Percentiles rank a stretch among this genome's conserved stretches.
Evolutionary conservation across 2,888 invertebrate genomes (phyloP).

Genomic region (Ditylenchus weischeri): DNA sequence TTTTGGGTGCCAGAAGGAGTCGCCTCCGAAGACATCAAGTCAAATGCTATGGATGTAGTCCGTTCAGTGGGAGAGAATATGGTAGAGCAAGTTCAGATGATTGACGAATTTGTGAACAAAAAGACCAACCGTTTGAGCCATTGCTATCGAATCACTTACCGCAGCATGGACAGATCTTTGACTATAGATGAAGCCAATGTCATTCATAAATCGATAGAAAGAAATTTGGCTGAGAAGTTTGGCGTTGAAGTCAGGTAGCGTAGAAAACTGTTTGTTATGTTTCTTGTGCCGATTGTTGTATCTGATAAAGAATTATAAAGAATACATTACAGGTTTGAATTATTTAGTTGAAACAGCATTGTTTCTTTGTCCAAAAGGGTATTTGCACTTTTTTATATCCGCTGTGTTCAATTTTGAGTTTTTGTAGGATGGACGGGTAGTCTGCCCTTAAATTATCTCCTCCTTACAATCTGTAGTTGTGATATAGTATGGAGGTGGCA

Average conservation of each 20-base stretch:
- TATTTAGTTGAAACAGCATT: too few relatives aligned
- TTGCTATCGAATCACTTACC: constrained; percentile 82
- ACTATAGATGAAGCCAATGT: constrained; percentile 73
- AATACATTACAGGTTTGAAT: too few relatives aligned
- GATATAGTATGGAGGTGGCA: constrained; percentile 4
- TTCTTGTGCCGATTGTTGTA: constrained; percentile 9
- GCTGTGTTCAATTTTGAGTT: neutral
- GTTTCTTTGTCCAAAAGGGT: too few relatives aligned
- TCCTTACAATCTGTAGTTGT: neutral
- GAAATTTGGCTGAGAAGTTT: constrained; percentile 36
- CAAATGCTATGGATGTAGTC: constrained; percentile 77
- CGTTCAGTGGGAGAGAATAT: constrained; percentile 82
- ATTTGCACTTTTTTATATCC: neutral
- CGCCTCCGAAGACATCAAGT: constrained; percentile 40
- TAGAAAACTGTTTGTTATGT: constrained; percentile 23
- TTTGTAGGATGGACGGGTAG: neutral
- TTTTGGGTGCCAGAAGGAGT: constrained; percentile 79
- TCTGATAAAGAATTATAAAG: neutral
- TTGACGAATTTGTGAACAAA: constrained; percentile 81
- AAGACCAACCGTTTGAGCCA: constrained; percentile 78
- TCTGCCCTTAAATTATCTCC: neutral
- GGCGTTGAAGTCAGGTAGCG: constrained; percentile 31
- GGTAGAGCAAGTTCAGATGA: constrained; percentile 73
- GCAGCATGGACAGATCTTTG: constrained; percentile 84
- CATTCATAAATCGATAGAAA: constrained; percentile 49